These are phyloP conservation scores for Tichodroma muraria DNA, from an alignment of 2,113 vertebrate genomes.

Conservation along the genomic window DNA sequence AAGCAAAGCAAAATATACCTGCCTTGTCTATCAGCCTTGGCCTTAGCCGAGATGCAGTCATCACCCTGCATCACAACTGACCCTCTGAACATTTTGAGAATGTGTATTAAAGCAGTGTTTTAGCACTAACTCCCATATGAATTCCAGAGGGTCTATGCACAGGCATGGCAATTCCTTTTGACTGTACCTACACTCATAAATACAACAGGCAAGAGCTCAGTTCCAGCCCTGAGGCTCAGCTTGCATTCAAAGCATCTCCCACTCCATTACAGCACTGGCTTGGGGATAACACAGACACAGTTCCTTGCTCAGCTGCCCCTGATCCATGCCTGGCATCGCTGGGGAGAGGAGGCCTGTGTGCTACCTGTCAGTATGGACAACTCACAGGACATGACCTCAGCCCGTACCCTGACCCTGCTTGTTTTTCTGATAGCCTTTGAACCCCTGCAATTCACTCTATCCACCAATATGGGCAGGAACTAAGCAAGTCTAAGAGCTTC, in stretches of 20 bases:
- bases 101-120: background rate
- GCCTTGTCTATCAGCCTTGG: background rate
- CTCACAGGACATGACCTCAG: background rate
- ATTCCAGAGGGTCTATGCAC: background rate
- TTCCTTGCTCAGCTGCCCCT: accelerated
- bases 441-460: background rate
- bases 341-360: background rate
- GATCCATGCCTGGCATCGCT: background rate
- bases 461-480: background rate
- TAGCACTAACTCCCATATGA: background rate
- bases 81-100: background rate
- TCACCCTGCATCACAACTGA: background rate
- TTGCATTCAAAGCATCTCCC: background rate
- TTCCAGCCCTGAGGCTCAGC: background rate
- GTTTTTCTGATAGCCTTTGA: background rate
- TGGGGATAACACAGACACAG: background rate
- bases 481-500: background rate
- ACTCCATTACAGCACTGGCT: too few relatives aligned
- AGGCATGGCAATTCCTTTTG: background rate
- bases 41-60: background rate
- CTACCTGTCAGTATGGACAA: background rate
- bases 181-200: background rate
- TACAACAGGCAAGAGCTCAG: background rate
- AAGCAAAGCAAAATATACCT: background rate
- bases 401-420: background rate